Conservation (phyloP, 2,888 invertebrate genomes). For the Uropetala carovei region DNA sequence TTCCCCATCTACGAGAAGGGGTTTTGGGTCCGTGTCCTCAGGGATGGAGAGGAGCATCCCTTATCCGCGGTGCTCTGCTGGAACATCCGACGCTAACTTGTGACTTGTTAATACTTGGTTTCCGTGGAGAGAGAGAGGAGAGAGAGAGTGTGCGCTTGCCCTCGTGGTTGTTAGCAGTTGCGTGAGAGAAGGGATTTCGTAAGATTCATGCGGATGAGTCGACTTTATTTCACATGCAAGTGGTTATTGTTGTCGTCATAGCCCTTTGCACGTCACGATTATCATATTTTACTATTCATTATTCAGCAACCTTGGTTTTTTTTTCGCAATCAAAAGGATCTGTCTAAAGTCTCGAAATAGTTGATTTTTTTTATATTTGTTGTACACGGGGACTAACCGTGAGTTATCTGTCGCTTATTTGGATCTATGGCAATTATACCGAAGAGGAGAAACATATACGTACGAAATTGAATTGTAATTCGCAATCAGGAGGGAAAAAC, state of each 20-base stretch:
- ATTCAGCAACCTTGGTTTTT: too few relatives aligned
- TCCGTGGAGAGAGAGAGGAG: not conserved
- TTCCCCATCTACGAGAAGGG: not conserved
- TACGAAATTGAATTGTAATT: too few relatives aligned
- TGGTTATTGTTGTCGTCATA: not conserved
- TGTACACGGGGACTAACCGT: too few relatives aligned
- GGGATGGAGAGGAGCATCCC: conserved; percentile 13
- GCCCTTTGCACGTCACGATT: not conserved
- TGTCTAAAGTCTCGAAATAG: too few relatives aligned
- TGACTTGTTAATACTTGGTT: conserved; percentile 58
- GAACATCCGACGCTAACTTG: conserved; percentile 31
- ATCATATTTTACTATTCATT: too few relatives aligned
- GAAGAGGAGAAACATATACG: too few relatives aligned
- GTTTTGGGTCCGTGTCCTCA: not conserved
- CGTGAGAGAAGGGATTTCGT: conserved; percentile 43
- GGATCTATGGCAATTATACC: too few relatives aligned
- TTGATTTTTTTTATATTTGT: too few relatives aligned
- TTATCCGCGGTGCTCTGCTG: conserved; percentile 43
- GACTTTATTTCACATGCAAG: conserved; percentile 29
- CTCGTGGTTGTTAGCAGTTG: not conserved
- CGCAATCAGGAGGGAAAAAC: too few relatives aligned
- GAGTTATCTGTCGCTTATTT: too few relatives aligned
- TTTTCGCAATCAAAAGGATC: too few relatives aligned
- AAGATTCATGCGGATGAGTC: not conserved
- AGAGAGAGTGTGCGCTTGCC: conserved; percentile 20